phyloP scores from a whole-genome alignment of 2,888 invertebrate genomes.

The Cosmorhoe ocellata region DNA sequence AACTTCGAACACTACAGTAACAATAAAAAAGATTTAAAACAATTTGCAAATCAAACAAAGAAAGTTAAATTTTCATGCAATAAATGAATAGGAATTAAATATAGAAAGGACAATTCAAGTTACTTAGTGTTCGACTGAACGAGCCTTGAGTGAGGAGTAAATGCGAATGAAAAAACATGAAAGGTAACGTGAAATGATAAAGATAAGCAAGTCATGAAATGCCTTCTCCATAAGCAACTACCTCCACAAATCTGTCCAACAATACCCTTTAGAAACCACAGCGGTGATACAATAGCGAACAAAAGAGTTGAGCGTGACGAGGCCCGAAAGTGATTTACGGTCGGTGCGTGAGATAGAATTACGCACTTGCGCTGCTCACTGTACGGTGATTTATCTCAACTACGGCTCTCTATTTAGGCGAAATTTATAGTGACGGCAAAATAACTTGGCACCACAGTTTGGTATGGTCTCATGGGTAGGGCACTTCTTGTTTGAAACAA shows the following conservation, averaged over 20 bases:
- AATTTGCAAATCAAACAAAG: too few relatives aligned
- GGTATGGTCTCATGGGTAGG: too few relatives aligned
- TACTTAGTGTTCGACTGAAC: too few relatives aligned
- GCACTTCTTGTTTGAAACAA: neutral
- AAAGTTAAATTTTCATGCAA: too few relatives aligned
- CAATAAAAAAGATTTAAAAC: too few relatives aligned
- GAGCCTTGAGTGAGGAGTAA: too few relatives aligned
- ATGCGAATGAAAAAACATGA: too few relatives aligned
- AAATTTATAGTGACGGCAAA: constrained; percentile 10
- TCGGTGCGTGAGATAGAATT: constrained; percentile 33
- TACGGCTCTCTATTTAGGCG: constrained; percentile 10
- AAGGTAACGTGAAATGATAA: too few relatives aligned
- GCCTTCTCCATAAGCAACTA: constrained; percentile 14
- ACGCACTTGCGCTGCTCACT: constrained; percentile 34
- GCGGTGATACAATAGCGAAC: constrained; percentile 36
- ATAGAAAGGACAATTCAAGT: too few relatives aligned
- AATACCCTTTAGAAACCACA: constrained; percentile 31
- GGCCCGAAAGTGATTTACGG: constrained; percentile 36
- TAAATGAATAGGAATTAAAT: too few relatives aligned
- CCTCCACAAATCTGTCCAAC: constrained; percentile 26
- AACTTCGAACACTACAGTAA: too few relatives aligned
- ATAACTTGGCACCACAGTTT: constrained; percentile 4
- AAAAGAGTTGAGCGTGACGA: constrained; percentile 39
- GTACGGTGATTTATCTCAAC: constrained; percentile 27
- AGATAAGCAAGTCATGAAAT: too few relatives aligned